A percentile compares a stretch with the other conserved stretches of the same genome.
phyloP scores from a whole-genome alignment of 2,797 vertebrate species.

The Melanotaenia trifasciata region DNA sequence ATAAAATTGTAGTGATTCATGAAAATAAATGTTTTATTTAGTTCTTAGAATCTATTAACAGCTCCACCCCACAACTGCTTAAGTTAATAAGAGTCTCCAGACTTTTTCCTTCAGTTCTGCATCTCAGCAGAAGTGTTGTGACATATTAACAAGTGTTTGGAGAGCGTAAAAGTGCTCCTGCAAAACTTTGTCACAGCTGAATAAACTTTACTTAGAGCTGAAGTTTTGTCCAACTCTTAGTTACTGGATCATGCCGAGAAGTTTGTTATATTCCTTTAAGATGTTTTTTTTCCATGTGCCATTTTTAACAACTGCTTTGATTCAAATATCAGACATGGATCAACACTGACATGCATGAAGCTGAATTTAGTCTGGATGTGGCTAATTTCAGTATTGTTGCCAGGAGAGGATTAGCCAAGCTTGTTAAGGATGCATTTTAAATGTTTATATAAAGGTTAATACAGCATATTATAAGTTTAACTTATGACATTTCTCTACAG shows the following conservation, averaged over 20 bases:
- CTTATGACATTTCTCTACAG: not conserved
- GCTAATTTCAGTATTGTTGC: too few species aligned
- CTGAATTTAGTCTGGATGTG: not conserved
- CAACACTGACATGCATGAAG: not conserved
- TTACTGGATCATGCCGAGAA: too few species aligned
- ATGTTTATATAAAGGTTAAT: too few species aligned
- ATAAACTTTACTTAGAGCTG: too few species aligned
- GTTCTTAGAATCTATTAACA: not conserved
- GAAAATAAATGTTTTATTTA: rapidly evolving
- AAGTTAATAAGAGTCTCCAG: not conserved
- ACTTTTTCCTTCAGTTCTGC: not conserved
- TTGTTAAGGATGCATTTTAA: not conserved
- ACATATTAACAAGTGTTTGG: slow-evolving; percentile 30
- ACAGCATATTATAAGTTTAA: too few species aligned
- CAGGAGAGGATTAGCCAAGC: not conserved
- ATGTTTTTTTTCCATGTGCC: too few species aligned
- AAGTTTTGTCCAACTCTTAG: too few species aligned
- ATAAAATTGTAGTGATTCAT: not conserved
- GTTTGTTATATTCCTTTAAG: too few species aligned
- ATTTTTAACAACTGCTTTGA: too few species aligned
- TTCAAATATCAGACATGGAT: too few species aligned
- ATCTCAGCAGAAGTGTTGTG: slow-evolving; percentile 11
- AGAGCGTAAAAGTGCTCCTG: not conserved
- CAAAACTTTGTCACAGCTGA: too few species aligned
- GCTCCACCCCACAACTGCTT: not conserved